Evolutionary conservation across 2,797 vertebrate species (phyloP).

Genomic region (Cyprinella venusta): DNA sequence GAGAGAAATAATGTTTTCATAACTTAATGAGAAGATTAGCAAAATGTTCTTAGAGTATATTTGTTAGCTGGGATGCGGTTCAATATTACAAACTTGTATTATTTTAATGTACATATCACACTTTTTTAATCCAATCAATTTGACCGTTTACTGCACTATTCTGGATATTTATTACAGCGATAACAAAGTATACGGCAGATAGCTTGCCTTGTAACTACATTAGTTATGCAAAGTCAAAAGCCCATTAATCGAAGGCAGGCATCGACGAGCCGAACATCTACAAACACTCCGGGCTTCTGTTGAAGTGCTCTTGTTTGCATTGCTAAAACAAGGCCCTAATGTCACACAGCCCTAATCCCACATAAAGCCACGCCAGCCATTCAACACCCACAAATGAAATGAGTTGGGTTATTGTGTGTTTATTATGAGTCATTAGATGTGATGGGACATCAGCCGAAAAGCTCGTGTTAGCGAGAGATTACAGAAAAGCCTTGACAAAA

Average conservation of each 20-base stretch:
- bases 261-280: not conserved
- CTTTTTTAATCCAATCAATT: too few relatives aligned
- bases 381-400: conserved; percentile 52
- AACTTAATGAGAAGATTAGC: too few relatives aligned
- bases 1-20: too few relatives aligned
- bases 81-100: too few relatives aligned
- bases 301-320: conserved; percentile 44
- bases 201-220: not conserved
- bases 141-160: too few relatives aligned
- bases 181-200: not conserved
- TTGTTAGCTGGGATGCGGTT: too few relatives aligned
- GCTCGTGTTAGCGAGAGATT: conserved; percentile 34
- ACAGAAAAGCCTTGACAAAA: conserved; percentile 29
- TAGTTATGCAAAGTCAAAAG: not conserved
- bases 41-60: too few relatives aligned
- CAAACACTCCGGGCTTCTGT: not conserved
- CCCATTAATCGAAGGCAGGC: too few relatives aligned
- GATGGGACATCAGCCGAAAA: conserved; percentile 14
- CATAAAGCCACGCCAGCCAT: conserved; percentile 10
- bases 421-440: conserved; percentile 44
- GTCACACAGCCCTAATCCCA: conserved; percentile 41
- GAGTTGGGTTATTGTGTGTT: not conserved
- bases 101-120: too few relatives aligned
- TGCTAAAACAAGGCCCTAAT: conserved; percentile 38
- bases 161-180: too few relatives aligned